Percentiles rank a stretch among this genome's conserved stretches.
Conservation (phyloP, 2,113 vertebrate genomes). For the Lophura nycthemera region DNA sequence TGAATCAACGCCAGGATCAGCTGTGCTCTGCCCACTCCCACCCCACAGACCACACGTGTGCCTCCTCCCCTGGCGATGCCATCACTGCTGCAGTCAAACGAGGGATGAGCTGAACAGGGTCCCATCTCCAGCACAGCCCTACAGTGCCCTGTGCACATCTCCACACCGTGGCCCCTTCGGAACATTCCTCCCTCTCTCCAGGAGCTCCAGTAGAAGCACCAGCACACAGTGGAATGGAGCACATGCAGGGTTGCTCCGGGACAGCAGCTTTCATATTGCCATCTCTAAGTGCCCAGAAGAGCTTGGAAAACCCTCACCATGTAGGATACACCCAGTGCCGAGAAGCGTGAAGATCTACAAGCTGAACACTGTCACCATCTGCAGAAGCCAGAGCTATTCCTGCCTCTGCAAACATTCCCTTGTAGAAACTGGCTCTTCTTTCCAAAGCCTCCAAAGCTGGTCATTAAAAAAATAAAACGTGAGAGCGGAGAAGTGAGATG, state of each 20-base stretch:
- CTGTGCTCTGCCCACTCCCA: fast-evolving
- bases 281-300: not conserved
- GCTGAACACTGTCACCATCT: fast-evolving
- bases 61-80: not conserved
- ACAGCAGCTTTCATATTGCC: not conserved
- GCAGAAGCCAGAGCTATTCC: not conserved
- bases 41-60: fast-evolving
- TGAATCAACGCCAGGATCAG: fast-evolving
- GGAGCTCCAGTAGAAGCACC: not conserved
- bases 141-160: fast-evolving
- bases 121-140: not conserved
- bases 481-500: not conserved
- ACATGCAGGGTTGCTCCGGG: not conserved
- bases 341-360: not conserved
- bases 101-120: not conserved
- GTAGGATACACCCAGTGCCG: not conserved
- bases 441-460: not conserved
- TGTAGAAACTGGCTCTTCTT: not conserved
- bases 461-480: slow-evolving; percentile 3
- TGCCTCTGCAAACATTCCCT: not conserved
- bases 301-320: not conserved
- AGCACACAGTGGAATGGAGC: not conserved
- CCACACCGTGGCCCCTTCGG: not conserved
- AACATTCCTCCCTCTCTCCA: not conserved
- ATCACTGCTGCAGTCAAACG: not conserved